A percentile compares a stretch with the other conserved stretches of the same genome.
phyloP scores from a whole-genome alignment of 2,113 vertebrate genomes.

The Hucho hucho region DNA sequence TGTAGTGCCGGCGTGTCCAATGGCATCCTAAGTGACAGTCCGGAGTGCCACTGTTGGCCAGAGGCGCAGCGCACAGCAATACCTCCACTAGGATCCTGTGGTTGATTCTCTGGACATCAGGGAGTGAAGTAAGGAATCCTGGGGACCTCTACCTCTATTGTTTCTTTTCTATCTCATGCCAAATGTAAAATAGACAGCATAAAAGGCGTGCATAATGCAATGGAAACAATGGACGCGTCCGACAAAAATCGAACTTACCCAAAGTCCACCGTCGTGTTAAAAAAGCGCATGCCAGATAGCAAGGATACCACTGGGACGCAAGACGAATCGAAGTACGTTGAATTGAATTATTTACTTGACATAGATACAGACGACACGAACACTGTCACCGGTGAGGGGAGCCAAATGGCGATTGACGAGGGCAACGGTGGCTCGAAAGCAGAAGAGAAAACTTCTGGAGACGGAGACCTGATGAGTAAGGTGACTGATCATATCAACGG shows the following conservation, averaged over 20 bases:
- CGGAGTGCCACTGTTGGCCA: conserved; percentile 21
- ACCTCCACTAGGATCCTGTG: conserved; percentile 30
- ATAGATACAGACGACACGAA: conserved; percentile 17
- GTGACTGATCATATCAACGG: neutral
- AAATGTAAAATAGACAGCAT: conserved; percentile 15
- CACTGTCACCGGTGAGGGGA: conserved; percentile 29
- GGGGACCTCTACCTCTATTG: conserved; percentile 45
- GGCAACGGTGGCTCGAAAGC: conserved; percentile 6
- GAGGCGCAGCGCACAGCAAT: conserved; percentile 27
- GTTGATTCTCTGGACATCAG: conserved; percentile 38
- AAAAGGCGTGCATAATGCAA: conserved; percentile 14
- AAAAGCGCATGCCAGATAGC: conserved; percentile 20
- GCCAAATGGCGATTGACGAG: conserved; percentile 30
- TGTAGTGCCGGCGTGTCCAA: conserved; percentile 55
- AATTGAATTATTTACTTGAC: conserved; percentile 53
- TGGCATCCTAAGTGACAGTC: conserved; percentile 65
- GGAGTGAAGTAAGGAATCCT: conserved; percentile 45
- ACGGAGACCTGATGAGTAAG: conserved; percentile 5
- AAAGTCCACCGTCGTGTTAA: conserved; percentile 35
- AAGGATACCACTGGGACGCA: conserved; percentile 15
- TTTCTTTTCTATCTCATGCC: conserved; percentile 21
- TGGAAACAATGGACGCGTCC: conserved; percentile 55
- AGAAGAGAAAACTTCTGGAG: conserved; percentile 4
- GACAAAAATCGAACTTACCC: conserved; percentile 28
- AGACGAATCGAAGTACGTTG: conserved; percentile 61